Evolutionary conservation across 2,797 vertebrate genomes (phyloP), one percentile per base, ranked within the genome.

Genomic region (Galagoides demidoff): DNA sequence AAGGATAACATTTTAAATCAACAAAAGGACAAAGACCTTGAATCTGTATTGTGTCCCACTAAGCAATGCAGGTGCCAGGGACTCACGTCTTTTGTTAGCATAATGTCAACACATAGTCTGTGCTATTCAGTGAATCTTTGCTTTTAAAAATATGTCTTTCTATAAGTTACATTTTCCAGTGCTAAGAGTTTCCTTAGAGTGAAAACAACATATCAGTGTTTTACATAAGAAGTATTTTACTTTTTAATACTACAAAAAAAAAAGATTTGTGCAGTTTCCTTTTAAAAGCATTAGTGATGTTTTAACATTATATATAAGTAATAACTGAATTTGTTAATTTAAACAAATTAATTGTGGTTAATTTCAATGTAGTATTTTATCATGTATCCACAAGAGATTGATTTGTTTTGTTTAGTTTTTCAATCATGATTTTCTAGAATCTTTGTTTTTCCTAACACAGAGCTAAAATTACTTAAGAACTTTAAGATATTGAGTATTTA

Each of bases 21-120:
- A 97, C 97, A 97, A 97, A 98, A 97, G 91, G 92, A 95, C 87
- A 90, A 64, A 90, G 95, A 97, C 96, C 96, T 97, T 97, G 97
- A 95, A 71, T 89, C 84, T 86, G 59, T 74, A 77, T 84, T 92
- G 89, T 96, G 81, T 34, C 92, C 86, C 34, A 81, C 89, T 81
- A 83, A 94, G 73, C 84, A 88, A 86, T 0, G 4, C 45, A 77
- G 71, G 81, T 95, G 86, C 83, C 92, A 83, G 43, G 89, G 86
- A 96, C 81, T 82, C 90, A 78, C 82, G 34, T 57, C 43, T 76
- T 68, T 95, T 92, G 96, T 97, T 97, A 96, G 84, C 93, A 97
- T 96, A 96, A 96, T 93, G 57, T 93, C 96, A 88, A 84, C 71
- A 78, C 23, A 5, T 16, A n/a, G 20, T 66, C 55, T 85, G 17